A percentile compares a stretch with the other conserved stretches of the same genome.
These are phyloP conservation scores for Scylla paramamosain DNA, from an alignment of 1,140 invertebrate genomes.

Conservation along the genomic window DNA sequence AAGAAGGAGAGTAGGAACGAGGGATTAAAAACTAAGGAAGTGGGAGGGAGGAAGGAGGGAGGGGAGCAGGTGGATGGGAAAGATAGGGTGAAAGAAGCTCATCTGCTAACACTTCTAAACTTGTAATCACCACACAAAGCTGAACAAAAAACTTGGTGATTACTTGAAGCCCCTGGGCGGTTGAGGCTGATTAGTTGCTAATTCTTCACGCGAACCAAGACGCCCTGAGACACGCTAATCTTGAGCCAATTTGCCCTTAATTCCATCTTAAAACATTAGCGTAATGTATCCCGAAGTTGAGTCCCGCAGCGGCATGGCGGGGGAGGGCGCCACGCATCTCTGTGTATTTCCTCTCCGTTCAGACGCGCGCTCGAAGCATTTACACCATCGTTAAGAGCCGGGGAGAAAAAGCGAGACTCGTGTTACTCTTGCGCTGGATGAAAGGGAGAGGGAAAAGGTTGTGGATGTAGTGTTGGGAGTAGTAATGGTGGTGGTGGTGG, in stretches of 20 bases:
- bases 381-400: too few species aligned
- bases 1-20: background rate
- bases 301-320: background rate
- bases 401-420: too few species aligned
- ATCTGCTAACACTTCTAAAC: background rate
- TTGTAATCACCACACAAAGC: slow-evolving; percentile 5
- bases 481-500: background rate
- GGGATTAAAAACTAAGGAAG: background rate
- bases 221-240: background rate
- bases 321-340: background rate
- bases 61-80: background rate
- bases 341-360: background rate
- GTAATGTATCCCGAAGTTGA: background rate
- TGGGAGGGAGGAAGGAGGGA: background rate
- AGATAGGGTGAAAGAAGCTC: background rate
- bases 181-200: background rate
- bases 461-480: background rate
- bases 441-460: background rate
- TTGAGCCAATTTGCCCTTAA: background rate
- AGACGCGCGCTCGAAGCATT: background rate
- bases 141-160: background rate
- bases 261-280: background rate
- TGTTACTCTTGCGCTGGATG: too few species aligned
- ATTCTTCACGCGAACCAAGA: background rate
- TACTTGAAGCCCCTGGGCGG: background rate